Evolutionary conservation across 2,888 invertebrate species (phyloP).

Genomic region (Candidula unifasciata): DNA sequence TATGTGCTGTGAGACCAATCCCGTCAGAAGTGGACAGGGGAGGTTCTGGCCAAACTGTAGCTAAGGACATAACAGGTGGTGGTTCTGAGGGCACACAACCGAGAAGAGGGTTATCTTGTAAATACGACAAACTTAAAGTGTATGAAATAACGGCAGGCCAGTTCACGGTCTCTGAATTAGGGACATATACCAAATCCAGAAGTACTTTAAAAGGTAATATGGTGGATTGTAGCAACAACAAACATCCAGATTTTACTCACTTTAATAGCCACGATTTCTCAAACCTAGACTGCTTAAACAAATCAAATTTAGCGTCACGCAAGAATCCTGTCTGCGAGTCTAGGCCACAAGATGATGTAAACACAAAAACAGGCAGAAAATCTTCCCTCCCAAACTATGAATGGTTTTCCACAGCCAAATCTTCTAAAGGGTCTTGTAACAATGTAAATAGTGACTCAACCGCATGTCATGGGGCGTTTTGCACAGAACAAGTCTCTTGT

Average conservation of each 20-base stretch:
- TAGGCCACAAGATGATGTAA: no score
- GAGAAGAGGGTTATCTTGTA: background rate
- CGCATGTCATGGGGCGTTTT: background rate
- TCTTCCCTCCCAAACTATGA: background rate
- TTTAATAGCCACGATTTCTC: background rate
- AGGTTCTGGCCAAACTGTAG: background rate
- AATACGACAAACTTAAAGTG: background rate
- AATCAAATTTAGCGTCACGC: background rate
- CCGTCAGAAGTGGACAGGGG: background rate
- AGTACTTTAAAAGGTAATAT: background rate
- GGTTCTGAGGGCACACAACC: no score
- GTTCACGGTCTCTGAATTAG: background rate
- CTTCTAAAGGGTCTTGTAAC: background rate
- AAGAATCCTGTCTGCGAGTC: background rate
- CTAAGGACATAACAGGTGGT: background rate
- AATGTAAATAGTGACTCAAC: no score
- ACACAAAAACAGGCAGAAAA: background rate
- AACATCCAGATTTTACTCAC: background rate
- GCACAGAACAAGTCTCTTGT: background rate
- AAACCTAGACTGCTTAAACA: background rate
- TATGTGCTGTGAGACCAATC: slow-evolving; percentile 37
- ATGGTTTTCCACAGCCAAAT: background rate
- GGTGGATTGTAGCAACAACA: slow-evolving; percentile 9
- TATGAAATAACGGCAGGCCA: slow-evolving; percentile 38
- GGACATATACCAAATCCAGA: background rate